These are phyloP conservation scores for Toxotes jaculatrix DNA, from an alignment of 2,113 vertebrate species.

Conservation along the genomic window DNA sequence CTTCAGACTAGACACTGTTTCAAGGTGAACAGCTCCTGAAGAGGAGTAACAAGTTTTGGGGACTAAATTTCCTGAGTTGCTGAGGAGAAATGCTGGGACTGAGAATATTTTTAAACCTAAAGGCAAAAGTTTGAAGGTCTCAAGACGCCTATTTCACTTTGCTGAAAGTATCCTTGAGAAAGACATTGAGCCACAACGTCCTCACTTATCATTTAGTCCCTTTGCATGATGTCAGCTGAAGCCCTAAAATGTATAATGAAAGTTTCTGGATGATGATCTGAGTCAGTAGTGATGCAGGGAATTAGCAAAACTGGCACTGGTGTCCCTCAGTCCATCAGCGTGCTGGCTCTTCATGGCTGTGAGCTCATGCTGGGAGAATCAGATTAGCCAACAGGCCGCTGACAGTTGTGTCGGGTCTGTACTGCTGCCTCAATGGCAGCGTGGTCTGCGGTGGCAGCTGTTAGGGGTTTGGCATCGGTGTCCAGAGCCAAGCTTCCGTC, in stretches of 20 bases:
- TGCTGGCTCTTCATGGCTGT: neutral
- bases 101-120: neutral
- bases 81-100: neutral
- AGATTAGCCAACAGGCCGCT: constrained; percentile 38
- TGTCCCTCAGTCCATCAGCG: neutral
- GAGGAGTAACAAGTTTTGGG: constrained; percentile 2
- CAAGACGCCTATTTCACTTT: neutral
- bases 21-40: neutral
- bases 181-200: neutral
- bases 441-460: constrained; percentile 45
- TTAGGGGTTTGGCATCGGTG: constrained; percentile 40
- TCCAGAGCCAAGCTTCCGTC: constrained; percentile 27
- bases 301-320: neutral
- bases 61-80: neutral
- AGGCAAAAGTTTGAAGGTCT: neutral
- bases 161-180: neutral
- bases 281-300: neutral
- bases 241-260: neutral
- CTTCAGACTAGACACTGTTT: neutral
- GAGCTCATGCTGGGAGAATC: constrained; percentile 24
- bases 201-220: neutral
- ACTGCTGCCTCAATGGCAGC: constrained; percentile 4
- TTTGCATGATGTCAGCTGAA: neutral
- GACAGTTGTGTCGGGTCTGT: constrained; percentile 31
- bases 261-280: neutral